These are phyloP conservation scores for Amorpha juglandis DNA, from an alignment of 2,888 invertebrate genomes.

Conservation along the genomic window DNA sequence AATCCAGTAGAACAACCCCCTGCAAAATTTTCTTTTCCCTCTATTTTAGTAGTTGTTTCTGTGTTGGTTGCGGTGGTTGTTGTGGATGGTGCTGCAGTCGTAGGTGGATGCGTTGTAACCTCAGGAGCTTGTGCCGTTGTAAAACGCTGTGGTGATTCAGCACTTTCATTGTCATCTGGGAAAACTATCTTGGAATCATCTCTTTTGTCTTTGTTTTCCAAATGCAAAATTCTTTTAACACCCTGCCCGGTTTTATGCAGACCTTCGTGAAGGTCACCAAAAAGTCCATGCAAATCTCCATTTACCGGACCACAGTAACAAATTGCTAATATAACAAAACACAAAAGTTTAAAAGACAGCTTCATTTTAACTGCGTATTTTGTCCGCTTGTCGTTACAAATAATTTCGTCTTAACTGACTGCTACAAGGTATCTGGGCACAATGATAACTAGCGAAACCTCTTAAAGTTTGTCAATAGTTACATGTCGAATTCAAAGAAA, in stretches of 20 bases:
- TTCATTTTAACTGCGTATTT: constrained; percentile 50
- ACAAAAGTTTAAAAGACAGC: constrained; percentile 42
- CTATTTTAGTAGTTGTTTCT: constrained; percentile 42
- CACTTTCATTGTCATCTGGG: not conserved
- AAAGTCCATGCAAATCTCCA: constrained; percentile 48
- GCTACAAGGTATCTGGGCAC: constrained; percentile 32
- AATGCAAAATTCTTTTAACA: constrained; percentile 43
- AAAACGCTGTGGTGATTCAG: not conserved
- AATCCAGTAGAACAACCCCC: constrained; percentile 63
- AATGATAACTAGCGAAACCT: constrained; percentile 55
- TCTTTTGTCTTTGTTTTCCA: constrained; percentile 34
- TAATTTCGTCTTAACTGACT: constrained; percentile 47
- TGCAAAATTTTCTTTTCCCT: constrained; percentile 62
- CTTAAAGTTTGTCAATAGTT: constrained; percentile 42
- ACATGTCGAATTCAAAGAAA: constrained; percentile 42
- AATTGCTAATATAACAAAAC: constrained; percentile 46
- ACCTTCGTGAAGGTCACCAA: constrained; percentile 48
- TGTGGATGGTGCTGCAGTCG: constrained; percentile 31
- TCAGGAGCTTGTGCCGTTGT: not conserved
- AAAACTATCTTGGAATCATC: not conserved
- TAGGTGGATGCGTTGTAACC: not conserved
- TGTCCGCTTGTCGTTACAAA: constrained; percentile 37
- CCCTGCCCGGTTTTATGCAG: constrained; percentile 48
- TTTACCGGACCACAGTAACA: constrained; percentile 41
- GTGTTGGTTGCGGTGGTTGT: constrained; percentile 29